Conservation (phyloP, 1,140 invertebrate genomes). For the Yoshiicerus persimilis region DNA sequence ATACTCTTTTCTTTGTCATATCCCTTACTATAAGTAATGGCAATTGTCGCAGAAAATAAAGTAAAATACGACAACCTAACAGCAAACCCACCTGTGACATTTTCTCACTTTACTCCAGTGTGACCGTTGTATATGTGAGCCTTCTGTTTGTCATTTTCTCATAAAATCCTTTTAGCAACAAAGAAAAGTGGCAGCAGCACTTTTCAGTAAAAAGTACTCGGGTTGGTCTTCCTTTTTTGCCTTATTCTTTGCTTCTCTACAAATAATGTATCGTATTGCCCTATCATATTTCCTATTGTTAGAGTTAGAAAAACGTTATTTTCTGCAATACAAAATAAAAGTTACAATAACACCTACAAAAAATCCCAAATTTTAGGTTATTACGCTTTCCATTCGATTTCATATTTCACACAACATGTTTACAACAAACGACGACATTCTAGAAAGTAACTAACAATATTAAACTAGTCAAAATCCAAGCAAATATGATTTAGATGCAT, state of each 20-base stretch:
- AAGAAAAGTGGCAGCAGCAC: background rate
- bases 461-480: background rate
- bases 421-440: background rate
- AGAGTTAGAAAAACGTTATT: background rate
- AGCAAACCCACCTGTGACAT: background rate
- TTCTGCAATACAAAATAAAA: background rate
- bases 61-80: background rate
- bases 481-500: too few species aligned
- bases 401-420: background rate
- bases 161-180: conserved; percentile 3
- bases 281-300: background rate
- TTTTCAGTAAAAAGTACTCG: background rate
- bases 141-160: background rate
- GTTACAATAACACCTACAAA: background rate
- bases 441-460: too few species aligned
- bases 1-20: background rate
- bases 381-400: background rate
- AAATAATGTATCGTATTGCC: background rate
- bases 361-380: background rate
- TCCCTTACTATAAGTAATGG: background rate
- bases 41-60: background rate
- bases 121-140: background rate
- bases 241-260: background rate
- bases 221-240: background rate
- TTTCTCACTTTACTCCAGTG: background rate